A percentile compares a stretch with the other conserved stretches of the same genome.
These are phyloP conservation scores for Pseudachorutes palmiensis DNA, from an alignment of 1,140 invertebrate species.

Conservation along the genomic window DNA sequence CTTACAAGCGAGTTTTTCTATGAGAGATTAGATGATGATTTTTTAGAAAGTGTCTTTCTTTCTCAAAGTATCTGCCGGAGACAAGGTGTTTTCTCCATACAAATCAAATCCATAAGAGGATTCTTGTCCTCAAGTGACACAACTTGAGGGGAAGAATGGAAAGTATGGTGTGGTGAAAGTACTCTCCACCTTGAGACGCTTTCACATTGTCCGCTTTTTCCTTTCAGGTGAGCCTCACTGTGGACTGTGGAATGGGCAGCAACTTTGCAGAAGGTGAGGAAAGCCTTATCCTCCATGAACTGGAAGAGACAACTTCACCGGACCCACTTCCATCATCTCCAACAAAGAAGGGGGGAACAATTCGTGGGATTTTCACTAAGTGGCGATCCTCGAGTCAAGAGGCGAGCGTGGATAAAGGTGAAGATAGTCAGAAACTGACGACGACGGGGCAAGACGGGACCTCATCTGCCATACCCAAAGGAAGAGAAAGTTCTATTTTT, in stretches of 20 bases:
- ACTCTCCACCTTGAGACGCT: no score
- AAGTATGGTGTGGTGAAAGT: no score
- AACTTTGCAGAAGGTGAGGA: slow-evolving; percentile 34
- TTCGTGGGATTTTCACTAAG: slow-evolving; percentile 37
- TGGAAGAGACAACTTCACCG: slow-evolving; percentile 33
- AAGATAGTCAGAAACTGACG: slow-evolving; percentile 26
- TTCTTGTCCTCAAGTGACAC: no score
- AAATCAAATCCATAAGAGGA: no score
- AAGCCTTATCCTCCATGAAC: slow-evolving; percentile 28
- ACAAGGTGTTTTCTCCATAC: no score
- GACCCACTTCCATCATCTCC: slow-evolving; percentile 22
- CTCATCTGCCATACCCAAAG: slow-evolving; percentile 12
- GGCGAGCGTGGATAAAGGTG: slow-evolving; percentile 38
- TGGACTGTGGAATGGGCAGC: slow-evolving; percentile 40
- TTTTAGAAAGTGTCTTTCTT: no score
- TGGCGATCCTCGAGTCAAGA: slow-evolving; percentile 39
- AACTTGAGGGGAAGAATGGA: no score
- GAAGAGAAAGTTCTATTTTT: slow-evolving; percentile 39
- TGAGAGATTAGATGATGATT: no score
- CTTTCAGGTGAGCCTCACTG: slow-evolving; percentile 43
- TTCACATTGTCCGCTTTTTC: slow-evolving; percentile 10
- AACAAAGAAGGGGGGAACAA: slow-evolving; percentile 29
- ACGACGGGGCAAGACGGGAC: neutral
- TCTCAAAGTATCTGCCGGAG: no score
- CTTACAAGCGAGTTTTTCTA: no score